These are phyloP conservation scores for Campoletis sonorensis DNA, from an alignment of 1,140 invertebrate species.

Conservation along the genomic window DNA sequence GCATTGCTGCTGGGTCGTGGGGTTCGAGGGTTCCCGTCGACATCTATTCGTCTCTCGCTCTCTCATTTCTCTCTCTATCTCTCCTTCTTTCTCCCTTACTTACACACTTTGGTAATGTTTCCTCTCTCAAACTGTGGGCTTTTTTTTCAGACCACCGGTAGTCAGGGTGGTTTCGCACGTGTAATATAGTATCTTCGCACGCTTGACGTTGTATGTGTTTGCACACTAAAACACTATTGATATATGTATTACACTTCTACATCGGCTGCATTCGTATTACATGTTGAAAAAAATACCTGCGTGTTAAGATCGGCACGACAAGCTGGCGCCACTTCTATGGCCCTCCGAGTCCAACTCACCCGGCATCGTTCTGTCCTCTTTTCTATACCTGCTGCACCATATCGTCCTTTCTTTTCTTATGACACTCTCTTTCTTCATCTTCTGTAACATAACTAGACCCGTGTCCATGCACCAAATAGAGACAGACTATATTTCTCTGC, in stretches of 20 bases:
- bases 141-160: slow-evolving; percentile 30
- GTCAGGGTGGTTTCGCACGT: slow-evolving; percentile 44
- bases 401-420: slow-evolving; percentile 37
- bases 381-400: slow-evolving; percentile 29
- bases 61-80: neutral
- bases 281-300: slow-evolving; percentile 26
- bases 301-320: slow-evolving; percentile 57
- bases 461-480: neutral
- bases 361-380: slow-evolving; percentile 38
- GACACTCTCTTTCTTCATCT: slow-evolving; percentile 49
- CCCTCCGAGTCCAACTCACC: slow-evolving; percentile 56
- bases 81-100: neutral
- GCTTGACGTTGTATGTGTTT: slow-evolving; percentile 28
- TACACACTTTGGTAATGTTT: neutral
- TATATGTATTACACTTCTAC: slow-evolving; percentile 34
- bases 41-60: slow-evolving; percentile 1
- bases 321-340: slow-evolving; percentile 67
- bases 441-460: slow-evolving; percentile 49
- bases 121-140: slow-evolving; percentile 5
- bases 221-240: neutral
- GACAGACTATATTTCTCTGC: slow-evolving; percentile 17
- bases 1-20: slow-evolving; percentile 14
- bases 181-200: slow-evolving; percentile 36
- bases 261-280: slow-evolving; percentile 35
- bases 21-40: slow-evolving; percentile 29